Base-by-base conservation (phyloP, 2,797 vertebrate species). In the Hoplostethus atlanticus region DNA sequence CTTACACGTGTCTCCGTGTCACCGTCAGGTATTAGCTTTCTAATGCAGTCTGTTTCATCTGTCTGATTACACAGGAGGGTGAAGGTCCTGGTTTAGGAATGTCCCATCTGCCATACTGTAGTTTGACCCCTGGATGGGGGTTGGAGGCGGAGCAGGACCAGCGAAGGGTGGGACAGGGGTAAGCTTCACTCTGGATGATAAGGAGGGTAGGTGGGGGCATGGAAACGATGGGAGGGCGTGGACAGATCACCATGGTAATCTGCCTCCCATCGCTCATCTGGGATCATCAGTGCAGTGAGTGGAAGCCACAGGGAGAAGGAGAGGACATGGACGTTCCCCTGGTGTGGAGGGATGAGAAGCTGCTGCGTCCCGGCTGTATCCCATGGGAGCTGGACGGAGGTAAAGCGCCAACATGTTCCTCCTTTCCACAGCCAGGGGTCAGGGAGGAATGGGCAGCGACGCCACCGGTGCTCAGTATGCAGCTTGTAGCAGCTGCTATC, bases 301-400 rank as follows among this genome's bases (percentile, higher is more conserved):
- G 40, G 71, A 68, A 52, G 53, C 30, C 52, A 15, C 68, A 66
- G 62, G 6, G 16, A 44, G 44, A 78, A 50, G 50, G 42, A 64
- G 36, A 54, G 44, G 25, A 62, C 48, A 83, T 90, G 85, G 77
- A 88, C 56, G 80, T 80, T 59, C 65, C 76, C 3, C 70, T 77
- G 13, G 2, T 61, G 60, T 62, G 84, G 74, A 85, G 66, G 48
- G 52, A 61, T 54, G 77, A 82, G 68, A 62, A 68, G 85, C 84
- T 84, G 79, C 61, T 72, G 64, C 71, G 85, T 30, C 85, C 92
- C 28, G 84, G 85, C 80, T 92, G 91, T 56, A 70, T 90, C 60
- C 87, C 87, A 0, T 91, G 89, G 91, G 66, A 76, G 56, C 57
- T 59, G 31, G 73, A 61, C 47, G 53, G 74, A 91, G 92, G 90